Evolutionary conservation across 2,797 vertebrate genomes (phyloP), one percentile per base, ranked within the genome.

Genomic region (Poecilia wingei): DNA sequence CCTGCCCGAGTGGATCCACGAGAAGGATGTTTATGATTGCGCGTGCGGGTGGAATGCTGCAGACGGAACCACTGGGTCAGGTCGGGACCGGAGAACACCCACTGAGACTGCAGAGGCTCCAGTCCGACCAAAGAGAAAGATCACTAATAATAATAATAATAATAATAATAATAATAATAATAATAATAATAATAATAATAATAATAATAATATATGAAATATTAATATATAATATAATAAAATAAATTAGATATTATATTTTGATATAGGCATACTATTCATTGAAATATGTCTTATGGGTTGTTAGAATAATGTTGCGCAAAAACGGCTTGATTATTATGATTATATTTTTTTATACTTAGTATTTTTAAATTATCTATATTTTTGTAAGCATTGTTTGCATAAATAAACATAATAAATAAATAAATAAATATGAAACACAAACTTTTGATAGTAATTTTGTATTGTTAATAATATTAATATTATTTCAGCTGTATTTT

Each of bases 1-100:
- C 94, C 96, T 95, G 94, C 85, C 79, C 91, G 92, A 74, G 76
- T 85, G 61, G 83, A 87, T 94, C 92, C 78, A 82, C 89, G 64
- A 89, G 90, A 84, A 93, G 94, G 95, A 95, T 96, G 95, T 96
- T 96, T 96, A 95, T 93, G 89, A 92, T 88, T 92, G 85, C 86
- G 90, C 90, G 92, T 86, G 85, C 88, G 86, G 88, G 87, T 92
- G 95, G 95, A 95, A 96, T 96, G 95, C 85, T 79, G 81, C 90
- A 89, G 94, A 94, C 93, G 91, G 93, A 95, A 92, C 91, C 91
- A 79, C 59, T 82, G 90, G 95, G 95, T 95, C 95, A 95, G 88
- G 76, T 84, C 84, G 84, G 84, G 90, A 93, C 87, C 86, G 75
- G 75, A 82, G 90, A 84, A 82, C 81, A 76, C 47, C 75, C 82